Base-by-base conservation (phyloP, 2,888 invertebrate genomes). In the Nineta flava region DNA sequence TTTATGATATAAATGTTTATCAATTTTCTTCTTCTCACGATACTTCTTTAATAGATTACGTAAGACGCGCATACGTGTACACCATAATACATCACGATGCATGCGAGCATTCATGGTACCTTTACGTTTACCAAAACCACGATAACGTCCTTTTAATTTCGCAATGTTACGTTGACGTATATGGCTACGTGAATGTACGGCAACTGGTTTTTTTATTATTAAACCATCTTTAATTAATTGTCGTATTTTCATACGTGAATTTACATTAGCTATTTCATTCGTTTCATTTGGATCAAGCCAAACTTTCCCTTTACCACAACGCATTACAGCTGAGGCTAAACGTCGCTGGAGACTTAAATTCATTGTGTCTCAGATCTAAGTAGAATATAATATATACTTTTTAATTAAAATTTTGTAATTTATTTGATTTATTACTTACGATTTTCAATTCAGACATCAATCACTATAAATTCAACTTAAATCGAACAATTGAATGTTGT, bases 231-330 rank as follows among this genome's bases (percentile, higher is more conserved):
- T 95, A 63, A 97, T 87, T 66, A 97, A 74, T 68, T 93, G 93
- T 59, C 96, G 83, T 68, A 97, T 90, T 71, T 91, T 93, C 73
- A 93, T 92, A 87, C 95, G 77, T 56, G 95, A 95, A 68, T 96
- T 97, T 58, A 96, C 95, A 69, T 94, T 95, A 56, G 92, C 87
- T 64, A 97, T 96, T 75, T 96, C 95, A 70, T 88, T 91, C 64
- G 87, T 88, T 79, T 97, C 97, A 75, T 97, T 97, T 49, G 97
- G 97, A 77, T 97, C 97, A 65, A 97, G 77, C 97, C 97, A 97
- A 55, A 96, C 92, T 72, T 96, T 96, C 68, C 92, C 93, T 75
- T 88, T 90, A 65, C 96, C 96, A 71, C 95, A 96, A 77, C 92
- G 78, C 77, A 95, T 84, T 59, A 97, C 93, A 61, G 91, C 87